These are phyloP conservation scores for Drosophila sechellia DNA, from an alignment of 1,140 invertebrate genomes.

Conservation along the genomic window DNA sequence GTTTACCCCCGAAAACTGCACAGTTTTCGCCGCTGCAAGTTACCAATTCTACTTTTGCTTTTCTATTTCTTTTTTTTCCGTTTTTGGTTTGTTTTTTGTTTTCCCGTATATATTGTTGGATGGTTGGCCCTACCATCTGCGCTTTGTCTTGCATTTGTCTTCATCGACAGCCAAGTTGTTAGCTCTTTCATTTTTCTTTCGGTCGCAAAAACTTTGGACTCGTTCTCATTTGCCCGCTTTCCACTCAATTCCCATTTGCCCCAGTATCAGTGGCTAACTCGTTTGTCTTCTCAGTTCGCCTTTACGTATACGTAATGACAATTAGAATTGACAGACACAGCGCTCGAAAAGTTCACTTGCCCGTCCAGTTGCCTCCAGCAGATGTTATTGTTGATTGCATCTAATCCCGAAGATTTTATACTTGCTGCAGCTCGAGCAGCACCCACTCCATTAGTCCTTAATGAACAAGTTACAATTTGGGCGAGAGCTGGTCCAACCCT, in stretches of 20 bases:
- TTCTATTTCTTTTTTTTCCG: conserved; percentile 15
- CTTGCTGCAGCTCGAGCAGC: conserved; percentile 50
- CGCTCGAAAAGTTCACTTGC: conserved; percentile 55
- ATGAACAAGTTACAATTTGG: conserved; percentile 60
- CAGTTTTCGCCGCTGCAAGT: conserved; percentile 46
- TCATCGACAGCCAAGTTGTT: conserved; percentile 81
- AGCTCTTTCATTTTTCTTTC: conserved; percentile 78
- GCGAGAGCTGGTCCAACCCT: conserved; percentile 1
- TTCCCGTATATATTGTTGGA: conserved; percentile 18
- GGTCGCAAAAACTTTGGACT: conserved; percentile 64
- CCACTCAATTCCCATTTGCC: conserved; percentile 47
- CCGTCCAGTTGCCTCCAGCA: conserved; percentile 47
- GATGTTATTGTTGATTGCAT: conserved; percentile 82
- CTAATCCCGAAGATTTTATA: conserved; percentile 78
- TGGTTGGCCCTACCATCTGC: conserved; percentile 33
- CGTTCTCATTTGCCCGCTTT: conserved; percentile 36
- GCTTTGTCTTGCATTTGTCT: conserved; percentile 75
- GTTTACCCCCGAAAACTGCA: conserved; percentile 58
- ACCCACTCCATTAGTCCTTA: conserved; percentile 63
- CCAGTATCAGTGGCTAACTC: conserved; percentile 79
- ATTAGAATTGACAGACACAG: conserved; percentile 80
- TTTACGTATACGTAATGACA: conserved; percentile 83
- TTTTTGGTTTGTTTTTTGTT: not conserved
- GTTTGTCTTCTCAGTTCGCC: conserved; percentile 77
- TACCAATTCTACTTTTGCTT: conserved; percentile 22